Conservation (phyloP, 2,888 invertebrate species). For the Philhelius pedissequus region DNA sequence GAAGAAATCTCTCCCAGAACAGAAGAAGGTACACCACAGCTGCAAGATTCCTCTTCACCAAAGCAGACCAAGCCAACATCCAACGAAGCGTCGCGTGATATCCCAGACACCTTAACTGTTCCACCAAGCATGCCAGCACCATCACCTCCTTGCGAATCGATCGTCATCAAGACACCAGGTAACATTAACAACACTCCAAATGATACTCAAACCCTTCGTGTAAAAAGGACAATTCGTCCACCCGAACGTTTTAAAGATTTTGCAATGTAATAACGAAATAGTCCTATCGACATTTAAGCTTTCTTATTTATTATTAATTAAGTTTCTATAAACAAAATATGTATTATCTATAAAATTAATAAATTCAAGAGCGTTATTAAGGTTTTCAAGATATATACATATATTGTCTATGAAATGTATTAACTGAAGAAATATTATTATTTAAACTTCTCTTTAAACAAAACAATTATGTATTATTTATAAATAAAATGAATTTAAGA, state of each 20-base stretch:
- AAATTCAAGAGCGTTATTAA: too few relatives aligned
- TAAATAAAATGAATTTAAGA: too few relatives aligned
- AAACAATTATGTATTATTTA: too few relatives aligned
- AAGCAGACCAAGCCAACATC: neutral
- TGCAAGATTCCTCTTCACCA: neutral
- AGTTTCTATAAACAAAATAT: too few relatives aligned
- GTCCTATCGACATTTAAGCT: too few relatives aligned
- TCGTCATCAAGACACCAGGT: neutral
- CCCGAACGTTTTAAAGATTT: slow-evolving; percentile 3
- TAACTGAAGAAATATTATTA: too few relatives aligned
- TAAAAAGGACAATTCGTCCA: neutral
- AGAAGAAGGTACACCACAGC: neutral
- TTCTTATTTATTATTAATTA: too few relatives aligned
- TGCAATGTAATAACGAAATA: neutral
- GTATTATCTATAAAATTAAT: too few relatives aligned
- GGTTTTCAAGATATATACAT: too few relatives aligned
- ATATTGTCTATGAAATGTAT: too few relatives aligned
- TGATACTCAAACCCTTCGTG: neutral
- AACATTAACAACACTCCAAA: neutral
- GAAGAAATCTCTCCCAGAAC: neutral
- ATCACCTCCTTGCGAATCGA: neutral
- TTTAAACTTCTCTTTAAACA: too few relatives aligned
- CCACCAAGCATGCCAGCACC: neutral
- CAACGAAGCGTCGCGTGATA: neutral
- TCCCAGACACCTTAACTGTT: too few relatives aligned